Evolutionary conservation across 2,888 invertebrate genomes (phyloP), one percentile per base, ranked within the genome.

Genomic region (Mesoligia furuncula): DNA sequence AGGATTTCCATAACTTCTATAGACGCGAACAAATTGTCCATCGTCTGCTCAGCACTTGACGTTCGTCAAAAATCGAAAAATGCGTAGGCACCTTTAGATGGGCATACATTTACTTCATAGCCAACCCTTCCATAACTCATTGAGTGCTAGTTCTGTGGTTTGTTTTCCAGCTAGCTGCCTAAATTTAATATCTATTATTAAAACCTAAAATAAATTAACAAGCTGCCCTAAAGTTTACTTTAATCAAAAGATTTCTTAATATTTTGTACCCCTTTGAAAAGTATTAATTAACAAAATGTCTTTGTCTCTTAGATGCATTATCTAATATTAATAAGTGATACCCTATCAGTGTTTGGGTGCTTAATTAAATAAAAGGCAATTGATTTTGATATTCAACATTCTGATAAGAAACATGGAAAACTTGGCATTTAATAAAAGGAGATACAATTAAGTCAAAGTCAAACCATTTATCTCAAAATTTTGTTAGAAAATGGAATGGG

Each of bases 281-380:
- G 75, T 84, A 75, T 84, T 86, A 88, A 88, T 86, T 85, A 86
- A 80, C 75, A 82, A 81, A 85, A 27, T 61, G 67, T 62, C 65
- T 79, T 80, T 73, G 79, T 77, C 57, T 11, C 73, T 45, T 13
- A 51, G 6, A 62, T 17, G 20, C 31, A 31, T 31, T 54, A 39
- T 31, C 0, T 62, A 39, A 42, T 66, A 71, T 67, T 79, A 66
- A 77, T 65, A 57, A 65, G 24, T 13, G 68, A 80, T 57, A 57
- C 48, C 71, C 9, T 82, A 72, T 57, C 27, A 75, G 36, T 75
- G 68, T 54, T 51, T 11, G 4, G 1, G 27, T 42, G 39, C 6
- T 20, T 77, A 73, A 75, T 82, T 70, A 73, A 75, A 62, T 71
- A 20, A 62, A 51, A 51, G n/a, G 36, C 39, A 13, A 62, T 68